These are phyloP conservation scores for Poicephalus meyeri DNA, from an alignment of 2,113 vertebrate genomes.

Conservation along the genomic window DNA sequence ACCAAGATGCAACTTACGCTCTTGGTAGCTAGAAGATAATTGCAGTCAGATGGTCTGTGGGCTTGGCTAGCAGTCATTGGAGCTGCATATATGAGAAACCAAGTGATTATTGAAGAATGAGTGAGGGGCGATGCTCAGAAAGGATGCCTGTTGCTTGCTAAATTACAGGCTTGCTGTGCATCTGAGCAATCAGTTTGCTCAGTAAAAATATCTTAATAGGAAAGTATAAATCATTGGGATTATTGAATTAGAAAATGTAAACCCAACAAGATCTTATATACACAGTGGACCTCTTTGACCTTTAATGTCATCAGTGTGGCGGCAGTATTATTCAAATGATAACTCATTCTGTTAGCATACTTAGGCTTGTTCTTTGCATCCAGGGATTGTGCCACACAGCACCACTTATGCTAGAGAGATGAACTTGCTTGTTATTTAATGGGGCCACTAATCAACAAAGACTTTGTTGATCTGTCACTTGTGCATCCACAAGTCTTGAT, in stretches of 20 bases:
- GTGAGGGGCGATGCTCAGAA: not conserved
- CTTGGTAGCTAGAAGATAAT: not conserved
- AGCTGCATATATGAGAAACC: not conserved
- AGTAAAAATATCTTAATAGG: not conserved
- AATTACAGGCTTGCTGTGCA: not conserved
- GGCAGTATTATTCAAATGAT: not conserved
- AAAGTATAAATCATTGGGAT: not conserved
- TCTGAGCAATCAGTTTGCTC: not conserved
- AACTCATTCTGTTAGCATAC: accelerated
- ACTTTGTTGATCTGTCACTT: not conserved
- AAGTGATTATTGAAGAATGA: not conserved
- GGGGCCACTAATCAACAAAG: not conserved
- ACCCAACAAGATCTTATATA: not conserved
- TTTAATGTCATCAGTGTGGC: not conserved
- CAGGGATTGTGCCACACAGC: not conserved
- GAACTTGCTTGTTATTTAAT: not conserved
- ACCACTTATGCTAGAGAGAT: not conserved
- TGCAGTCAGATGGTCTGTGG: not conserved
- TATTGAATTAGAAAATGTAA: not conserved
- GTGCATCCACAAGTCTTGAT: not conserved
- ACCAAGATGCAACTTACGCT: not conserved
- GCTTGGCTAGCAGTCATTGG: not conserved
- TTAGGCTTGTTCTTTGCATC: not conserved
- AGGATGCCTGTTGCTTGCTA: not conserved
- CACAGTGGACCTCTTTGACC: not conserved